These are phyloP conservation scores for Pammene fasciana DNA, from an alignment of 2,888 invertebrate species.

Conservation along the genomic window DNA sequence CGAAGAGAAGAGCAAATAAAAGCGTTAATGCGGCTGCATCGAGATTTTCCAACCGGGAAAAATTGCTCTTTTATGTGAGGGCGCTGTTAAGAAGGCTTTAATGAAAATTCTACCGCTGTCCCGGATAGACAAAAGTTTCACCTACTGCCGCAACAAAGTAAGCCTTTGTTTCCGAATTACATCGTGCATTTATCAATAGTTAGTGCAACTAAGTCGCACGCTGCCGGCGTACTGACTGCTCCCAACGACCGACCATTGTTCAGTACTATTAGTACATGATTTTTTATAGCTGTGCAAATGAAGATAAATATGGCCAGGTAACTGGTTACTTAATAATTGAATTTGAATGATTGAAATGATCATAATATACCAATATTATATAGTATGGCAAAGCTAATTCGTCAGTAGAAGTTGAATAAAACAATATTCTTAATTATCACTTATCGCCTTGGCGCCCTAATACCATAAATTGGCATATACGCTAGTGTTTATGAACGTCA, in stretches of 20 bases:
- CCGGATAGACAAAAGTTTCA: constrained; percentile 65
- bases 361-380: no score
- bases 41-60: constrained; percentile 77
- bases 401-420: no score
- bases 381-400: no score
- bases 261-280: background rate
- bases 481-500: no score
- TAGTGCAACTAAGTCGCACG: constrained; percentile 32
- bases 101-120: constrained; percentile 75
- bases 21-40: constrained; percentile 79
- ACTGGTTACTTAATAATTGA: no score
- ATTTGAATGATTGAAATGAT: no score
- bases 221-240: background rate
- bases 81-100: constrained; percentile 73
- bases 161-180: constrained; percentile 52
- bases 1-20: constrained; percentile 77
- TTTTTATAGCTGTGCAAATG: no score
- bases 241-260: background rate
- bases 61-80: constrained; percentile 78
- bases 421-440: no score
- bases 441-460: no score
- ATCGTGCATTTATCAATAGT: constrained; percentile 52
- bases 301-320: no score
- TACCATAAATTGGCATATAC: no score
- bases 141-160: constrained; percentile 56